Evolutionary conservation across 1,140 invertebrate species (phyloP).

Genomic region (Heliconius congener): DNA sequence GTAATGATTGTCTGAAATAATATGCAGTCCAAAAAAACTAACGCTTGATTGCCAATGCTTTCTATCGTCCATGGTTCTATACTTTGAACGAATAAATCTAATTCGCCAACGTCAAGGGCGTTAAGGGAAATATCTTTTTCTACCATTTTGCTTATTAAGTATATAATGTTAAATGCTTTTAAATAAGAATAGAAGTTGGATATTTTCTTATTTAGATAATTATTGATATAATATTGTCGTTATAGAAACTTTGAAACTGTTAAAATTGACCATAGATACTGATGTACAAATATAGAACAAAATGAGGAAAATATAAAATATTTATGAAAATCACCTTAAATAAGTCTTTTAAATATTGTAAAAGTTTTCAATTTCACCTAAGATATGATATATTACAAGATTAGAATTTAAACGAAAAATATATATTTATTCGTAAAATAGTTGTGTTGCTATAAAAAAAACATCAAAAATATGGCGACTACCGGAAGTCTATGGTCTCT

Average conservation of each 20-base stretch:
- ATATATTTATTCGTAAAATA: not conserved
- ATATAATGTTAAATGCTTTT: not conserved
- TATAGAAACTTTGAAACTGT: constrained; percentile 48
- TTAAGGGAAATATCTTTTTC: constrained; percentile 68
- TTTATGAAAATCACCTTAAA: not conserved
- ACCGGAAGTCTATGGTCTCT: constrained; percentile 69
- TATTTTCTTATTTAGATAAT: not conserved
- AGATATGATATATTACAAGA: not conserved
- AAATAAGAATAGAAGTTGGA: not conserved
- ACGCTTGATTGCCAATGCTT: constrained; percentile 71
- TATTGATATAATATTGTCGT: constrained; percentile 26
- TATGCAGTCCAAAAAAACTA: constrained; percentile 37
- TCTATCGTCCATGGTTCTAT: constrained; percentile 68
- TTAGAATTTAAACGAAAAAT: not conserved
- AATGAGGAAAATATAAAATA: not conserved
- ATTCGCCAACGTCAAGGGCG: constrained; percentile 69
- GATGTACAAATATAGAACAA: not conserved
- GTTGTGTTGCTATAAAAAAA: constrained; percentile 54
- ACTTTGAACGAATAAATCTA: constrained; percentile 73
- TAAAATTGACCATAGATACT: not conserved
- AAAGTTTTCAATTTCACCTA: not conserved
- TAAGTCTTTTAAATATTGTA: not conserved
- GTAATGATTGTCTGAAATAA: not conserved
- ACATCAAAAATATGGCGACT: constrained; percentile 57
- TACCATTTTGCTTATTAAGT: constrained; percentile 48